These are phyloP conservation scores for Maniola hyperantus DNA, from an alignment of 2,888 invertebrate genomes.

Conservation along the genomic window DNA sequence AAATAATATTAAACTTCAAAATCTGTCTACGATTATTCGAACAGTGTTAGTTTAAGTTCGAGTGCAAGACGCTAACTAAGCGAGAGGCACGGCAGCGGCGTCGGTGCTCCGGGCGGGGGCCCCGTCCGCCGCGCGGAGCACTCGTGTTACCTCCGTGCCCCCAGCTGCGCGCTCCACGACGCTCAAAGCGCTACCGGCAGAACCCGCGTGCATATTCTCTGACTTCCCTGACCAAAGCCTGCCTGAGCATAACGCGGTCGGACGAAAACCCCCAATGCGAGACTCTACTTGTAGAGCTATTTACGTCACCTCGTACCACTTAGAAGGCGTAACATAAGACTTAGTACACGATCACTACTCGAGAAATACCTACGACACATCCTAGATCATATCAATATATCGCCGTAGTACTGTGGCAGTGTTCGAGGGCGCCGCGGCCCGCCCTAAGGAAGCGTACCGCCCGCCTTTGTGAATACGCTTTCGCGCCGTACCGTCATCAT, in stretches of 20 bases:
- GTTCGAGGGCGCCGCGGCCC: constrained; percentile 50
- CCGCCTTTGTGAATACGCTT: constrained; percentile 47
- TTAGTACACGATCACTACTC: constrained; percentile 80
- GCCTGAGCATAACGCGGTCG: background rate
- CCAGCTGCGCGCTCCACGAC: constrained; percentile 38
- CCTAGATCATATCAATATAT: constrained; percentile 83
- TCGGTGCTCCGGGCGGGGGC: background rate
- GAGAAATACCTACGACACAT: constrained; percentile 81
- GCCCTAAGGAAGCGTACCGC: constrained; percentile 49
- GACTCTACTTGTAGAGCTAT: constrained; percentile 5
- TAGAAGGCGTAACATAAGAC: constrained; percentile 79
- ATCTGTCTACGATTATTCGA: constrained; percentile 79
- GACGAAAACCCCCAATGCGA: background rate
- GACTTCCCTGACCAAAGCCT: background rate
- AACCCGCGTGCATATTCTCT: background rate
- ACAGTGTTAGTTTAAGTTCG: constrained; percentile 78
- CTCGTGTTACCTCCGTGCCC: constrained; percentile 32
- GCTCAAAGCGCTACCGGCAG: constrained; percentile 22
- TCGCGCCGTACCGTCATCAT: constrained; percentile 3
- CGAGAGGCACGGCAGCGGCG: constrained; percentile 42
- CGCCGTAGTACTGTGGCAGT: constrained; percentile 68
- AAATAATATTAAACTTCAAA: constrained; percentile 80
- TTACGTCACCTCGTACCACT: constrained; percentile 48
- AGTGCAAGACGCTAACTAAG: constrained; percentile 72
- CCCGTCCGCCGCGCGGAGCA: constrained; percentile 41